Evolutionary conservation across 2,888 invertebrate genomes (phyloP).

Genomic region (Netelia fuscicornis): DNA sequence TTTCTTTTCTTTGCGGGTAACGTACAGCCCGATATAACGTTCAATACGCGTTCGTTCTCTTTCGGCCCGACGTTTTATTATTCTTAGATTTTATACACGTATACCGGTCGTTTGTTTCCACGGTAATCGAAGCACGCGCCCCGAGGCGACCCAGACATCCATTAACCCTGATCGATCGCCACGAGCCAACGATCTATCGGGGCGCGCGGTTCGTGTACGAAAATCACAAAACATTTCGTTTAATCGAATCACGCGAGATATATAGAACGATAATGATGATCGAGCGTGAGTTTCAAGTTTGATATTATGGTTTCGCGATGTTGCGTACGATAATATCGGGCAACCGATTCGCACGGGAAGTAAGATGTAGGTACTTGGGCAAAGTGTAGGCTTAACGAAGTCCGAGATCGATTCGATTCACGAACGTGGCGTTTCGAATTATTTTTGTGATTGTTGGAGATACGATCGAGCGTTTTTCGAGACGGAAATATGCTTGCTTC

Average conservation of each 20-base stretch:
- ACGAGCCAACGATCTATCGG: constrained; percentile 12
- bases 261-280: constrained; percentile 16
- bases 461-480: too few species aligned
- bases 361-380: too few species aligned
- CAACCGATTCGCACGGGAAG: not conserved
- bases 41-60: not conserved
- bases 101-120: constrained; percentile 2
- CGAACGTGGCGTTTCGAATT: too few species aligned
- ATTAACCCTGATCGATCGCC: constrained; percentile 65
- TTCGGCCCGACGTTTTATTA: not conserved
- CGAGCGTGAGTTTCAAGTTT: constrained; percentile 25
- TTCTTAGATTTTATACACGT: not conserved
- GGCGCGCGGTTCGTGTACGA: constrained; percentile 15
- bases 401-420: too few species aligned
- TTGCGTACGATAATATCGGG: constrained; percentile 1
- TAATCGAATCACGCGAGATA: constrained; percentile 20
- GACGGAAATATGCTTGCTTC: too few species aligned
- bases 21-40: not conserved
- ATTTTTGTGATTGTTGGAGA: too few species aligned
- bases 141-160: constrained; percentile 59
- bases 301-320: constrained; percentile 2
- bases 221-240: constrained; percentile 45
- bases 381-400: not conserved
- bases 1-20: too few species aligned
- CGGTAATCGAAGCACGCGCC: constrained; percentile 59